A percentile compares a stretch with the other conserved stretches of the same genome.
Conservation (phyloP, 2,797 vertebrate genomes). For the Rhinoraja longicauda region DNA sequence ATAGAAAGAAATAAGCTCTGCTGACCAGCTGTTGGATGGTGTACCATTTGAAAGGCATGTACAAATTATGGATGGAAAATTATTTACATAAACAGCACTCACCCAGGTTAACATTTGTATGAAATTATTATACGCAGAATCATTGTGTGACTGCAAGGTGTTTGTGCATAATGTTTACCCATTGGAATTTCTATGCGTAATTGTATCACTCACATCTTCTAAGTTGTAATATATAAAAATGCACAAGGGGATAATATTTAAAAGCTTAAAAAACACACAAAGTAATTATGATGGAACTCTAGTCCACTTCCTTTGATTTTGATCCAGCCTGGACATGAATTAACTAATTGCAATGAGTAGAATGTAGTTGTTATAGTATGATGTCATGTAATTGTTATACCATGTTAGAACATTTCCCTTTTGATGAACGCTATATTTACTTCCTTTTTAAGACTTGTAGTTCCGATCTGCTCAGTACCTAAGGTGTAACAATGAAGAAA, state of each 20-base stretch:
- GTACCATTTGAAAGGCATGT: neutral
- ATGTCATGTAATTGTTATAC: no score
- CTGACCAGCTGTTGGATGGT: neutral
- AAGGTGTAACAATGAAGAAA: no score
- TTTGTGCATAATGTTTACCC: neutral
- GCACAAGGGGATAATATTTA: neutral
- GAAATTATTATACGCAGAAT: neutral
- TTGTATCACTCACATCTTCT: neutral
- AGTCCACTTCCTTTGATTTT: no score
- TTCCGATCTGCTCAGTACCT: no score
- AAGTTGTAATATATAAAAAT: neutral
- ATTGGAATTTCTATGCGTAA: neutral
- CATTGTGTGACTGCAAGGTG: neutral
- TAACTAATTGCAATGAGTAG: no score
- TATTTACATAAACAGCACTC: neutral
- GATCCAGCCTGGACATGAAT: no score
- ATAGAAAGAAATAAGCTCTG: neutral
- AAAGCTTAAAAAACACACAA: no score
- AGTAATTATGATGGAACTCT: no score
- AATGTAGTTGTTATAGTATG: no score
- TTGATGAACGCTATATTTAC: no score
- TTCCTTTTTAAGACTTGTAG: no score
- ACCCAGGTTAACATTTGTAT: neutral
- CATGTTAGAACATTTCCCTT: no score
- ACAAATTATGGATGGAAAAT: neutral